Percentiles rank a stretch among this genome's conserved stretches.
phyloP scores from a whole-genome alignment of 2,797 vertebrate species.

The Gymnopithys bicolor region DNA sequence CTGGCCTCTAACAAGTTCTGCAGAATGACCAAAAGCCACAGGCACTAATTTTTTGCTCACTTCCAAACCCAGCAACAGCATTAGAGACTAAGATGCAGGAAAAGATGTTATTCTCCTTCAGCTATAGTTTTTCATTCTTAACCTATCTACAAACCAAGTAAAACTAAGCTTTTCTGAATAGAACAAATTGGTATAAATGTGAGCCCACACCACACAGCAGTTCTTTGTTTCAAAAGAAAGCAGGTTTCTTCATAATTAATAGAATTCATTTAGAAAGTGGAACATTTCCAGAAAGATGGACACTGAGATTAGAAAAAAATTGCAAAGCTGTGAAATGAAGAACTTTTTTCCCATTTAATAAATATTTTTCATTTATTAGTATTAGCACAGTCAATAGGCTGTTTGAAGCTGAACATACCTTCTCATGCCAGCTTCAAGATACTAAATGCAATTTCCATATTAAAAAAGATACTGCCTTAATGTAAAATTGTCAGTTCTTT shows the following conservation, averaged over 20 bases:
- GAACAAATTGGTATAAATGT: background rate
- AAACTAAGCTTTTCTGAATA: background rate
- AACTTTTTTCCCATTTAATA: background rate
- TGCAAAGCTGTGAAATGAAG: background rate
- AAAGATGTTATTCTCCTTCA: background rate
- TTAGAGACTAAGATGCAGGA: background rate
- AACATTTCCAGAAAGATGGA: background rate
- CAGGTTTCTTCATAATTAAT: constrained; percentile 19
- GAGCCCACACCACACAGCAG: background rate
- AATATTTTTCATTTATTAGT: background rate
- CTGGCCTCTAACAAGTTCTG: background rate
- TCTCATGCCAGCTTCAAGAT: background rate
- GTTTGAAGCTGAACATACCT: background rate
- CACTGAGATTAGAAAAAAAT: background rate
- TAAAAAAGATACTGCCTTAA: background rate
- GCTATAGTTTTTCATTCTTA: background rate
- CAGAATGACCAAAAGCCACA: background rate
- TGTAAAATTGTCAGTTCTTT: background rate
- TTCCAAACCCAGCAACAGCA: background rate
- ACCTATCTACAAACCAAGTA: background rate
- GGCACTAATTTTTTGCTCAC: background rate
- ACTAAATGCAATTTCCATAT: background rate
- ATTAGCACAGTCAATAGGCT: background rate
- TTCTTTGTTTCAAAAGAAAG: background rate
- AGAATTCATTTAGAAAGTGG: background rate